Evolutionary conservation across 2,797 vertebrate genomes (phyloP).

Genomic region (Crotalus adamanteus): DNA sequence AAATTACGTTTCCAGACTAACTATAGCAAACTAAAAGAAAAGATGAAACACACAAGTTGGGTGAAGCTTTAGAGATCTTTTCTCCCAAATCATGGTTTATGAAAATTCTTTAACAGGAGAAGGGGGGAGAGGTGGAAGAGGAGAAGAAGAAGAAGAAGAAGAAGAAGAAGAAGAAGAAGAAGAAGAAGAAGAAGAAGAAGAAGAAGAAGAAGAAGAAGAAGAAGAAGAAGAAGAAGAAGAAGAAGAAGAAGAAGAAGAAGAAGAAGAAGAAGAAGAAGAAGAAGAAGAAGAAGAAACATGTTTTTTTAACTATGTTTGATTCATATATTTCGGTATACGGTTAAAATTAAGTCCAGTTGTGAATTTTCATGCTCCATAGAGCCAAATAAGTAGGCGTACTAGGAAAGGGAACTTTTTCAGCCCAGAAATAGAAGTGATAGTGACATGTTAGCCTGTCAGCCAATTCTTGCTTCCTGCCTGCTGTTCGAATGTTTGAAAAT

Average conservation of each 20-base stretch:
- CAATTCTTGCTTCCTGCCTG: neutral
- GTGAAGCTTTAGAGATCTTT: neutral
- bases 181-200: neutral
- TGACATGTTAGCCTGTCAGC: neutral
- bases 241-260: neutral
- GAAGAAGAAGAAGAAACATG: neutral
- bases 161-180: neutral
- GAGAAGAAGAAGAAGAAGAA: rapidly evolving
- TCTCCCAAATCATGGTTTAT: neutral
- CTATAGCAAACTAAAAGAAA: neutral
- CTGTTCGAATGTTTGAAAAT: neutral
- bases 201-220: neutral
- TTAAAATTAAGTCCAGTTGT: neutral
- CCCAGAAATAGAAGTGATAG: neutral
- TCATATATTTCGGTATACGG: neutral
- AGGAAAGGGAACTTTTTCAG: neutral
- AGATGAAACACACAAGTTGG: neutral
- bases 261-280: neutral
- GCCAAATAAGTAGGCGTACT: neutral
- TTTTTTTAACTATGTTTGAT: neutral
- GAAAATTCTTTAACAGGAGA: neutral
- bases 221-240: neutral
- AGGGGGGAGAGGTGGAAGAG: no score
- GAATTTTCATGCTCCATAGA: neutral
- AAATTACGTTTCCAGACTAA: neutral